Base-by-base conservation (phyloP, 2,888 invertebrate genomes). In the Macaria notata region DNA sequence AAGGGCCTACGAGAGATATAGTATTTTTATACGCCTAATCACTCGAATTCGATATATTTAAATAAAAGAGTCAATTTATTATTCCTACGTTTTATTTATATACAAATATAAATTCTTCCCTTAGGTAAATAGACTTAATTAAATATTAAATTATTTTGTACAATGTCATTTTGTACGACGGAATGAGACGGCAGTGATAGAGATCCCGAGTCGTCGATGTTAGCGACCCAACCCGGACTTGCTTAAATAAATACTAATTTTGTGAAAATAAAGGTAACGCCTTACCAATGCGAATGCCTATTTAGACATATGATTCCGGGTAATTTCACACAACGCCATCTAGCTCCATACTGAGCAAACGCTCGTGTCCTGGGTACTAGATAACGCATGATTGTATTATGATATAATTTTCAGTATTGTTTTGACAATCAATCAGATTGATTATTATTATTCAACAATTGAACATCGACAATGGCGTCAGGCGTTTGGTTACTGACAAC, bases 81-180 rank as follows among this genome's bases (percentile, higher is more conserved):
- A 62, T 71, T 70, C 73, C 68, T 67, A 77, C 83, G 72, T 74
- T 72, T 82, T 80, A 78, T 84, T 84, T 88, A 88, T 87, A 86
- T 89, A 89, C 88, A 90, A 88, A 83, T 86, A 88, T 69, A 86
- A 87, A 85, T 79, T 79, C 70, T 78, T 83, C 81, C 82, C 84
- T 82, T 85, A 86, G 65, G 79, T 80, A 77, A 78, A 76, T 84
- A 83, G 79, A 81, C 81, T 83, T 87, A 88, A 74, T 80, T 84
- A 78, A 79, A 70, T 71, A 86, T 88, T 88, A 88, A 78, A 78
- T 78, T 77, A 79, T 66, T 79, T 79, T 86, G 85, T 86, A 88
- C 81, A 79, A 68, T 68, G 68, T 72, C 45, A 64, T 62, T 69
- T 74, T 84, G 87, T 88, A 86, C 83, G 78, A 75, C 71, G 68